A percentile compares a stretch with the other conserved stretches of the same genome.
Conservation (phyloP, 2,888 invertebrate species). For the Leucophora obtusa region DNA sequence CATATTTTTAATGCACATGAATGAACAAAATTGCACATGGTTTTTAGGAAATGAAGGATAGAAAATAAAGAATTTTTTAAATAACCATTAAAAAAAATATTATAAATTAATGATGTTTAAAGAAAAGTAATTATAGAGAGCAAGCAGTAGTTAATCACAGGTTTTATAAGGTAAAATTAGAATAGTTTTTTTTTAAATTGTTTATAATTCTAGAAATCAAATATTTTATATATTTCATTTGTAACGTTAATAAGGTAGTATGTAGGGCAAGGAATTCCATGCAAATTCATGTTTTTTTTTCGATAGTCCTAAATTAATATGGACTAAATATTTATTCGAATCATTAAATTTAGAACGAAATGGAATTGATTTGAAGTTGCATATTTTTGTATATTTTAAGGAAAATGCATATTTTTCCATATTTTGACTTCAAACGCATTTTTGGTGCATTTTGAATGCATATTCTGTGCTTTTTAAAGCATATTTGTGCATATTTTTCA, state of each 20-base stretch:
- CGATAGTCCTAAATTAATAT: no score
- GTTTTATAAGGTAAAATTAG: slow-evolving; percentile 22
- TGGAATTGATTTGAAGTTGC: no score
- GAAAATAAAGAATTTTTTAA: background rate
- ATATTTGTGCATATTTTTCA: no score
- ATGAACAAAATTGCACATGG: background rate
- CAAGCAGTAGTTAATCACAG: slow-evolving; percentile 14
- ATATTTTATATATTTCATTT: slow-evolving; percentile 26
- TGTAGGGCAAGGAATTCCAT: no score
- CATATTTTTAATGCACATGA: slow-evolving; percentile 2
- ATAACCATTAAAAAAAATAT: background rate
- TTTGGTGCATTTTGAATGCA: no score
- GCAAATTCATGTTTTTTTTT: no score
- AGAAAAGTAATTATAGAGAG: slow-evolving; percentile 16
- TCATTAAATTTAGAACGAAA: no score
- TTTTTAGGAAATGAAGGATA: background rate
- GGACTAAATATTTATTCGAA: no score
- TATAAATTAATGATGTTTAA: slow-evolving; percentile 21
- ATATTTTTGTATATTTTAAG: no score
- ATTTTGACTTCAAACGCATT: no score
- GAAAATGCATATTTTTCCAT: no score
- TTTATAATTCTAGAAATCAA: slow-evolving; percentile 51
- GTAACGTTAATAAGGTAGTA: background rate
- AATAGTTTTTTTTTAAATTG: slow-evolving; percentile 23
- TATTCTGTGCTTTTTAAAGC: no score